phyloP scores from a whole-genome alignment of 2,888 invertebrate genomes.

The Cepaea hortensis region DNA sequence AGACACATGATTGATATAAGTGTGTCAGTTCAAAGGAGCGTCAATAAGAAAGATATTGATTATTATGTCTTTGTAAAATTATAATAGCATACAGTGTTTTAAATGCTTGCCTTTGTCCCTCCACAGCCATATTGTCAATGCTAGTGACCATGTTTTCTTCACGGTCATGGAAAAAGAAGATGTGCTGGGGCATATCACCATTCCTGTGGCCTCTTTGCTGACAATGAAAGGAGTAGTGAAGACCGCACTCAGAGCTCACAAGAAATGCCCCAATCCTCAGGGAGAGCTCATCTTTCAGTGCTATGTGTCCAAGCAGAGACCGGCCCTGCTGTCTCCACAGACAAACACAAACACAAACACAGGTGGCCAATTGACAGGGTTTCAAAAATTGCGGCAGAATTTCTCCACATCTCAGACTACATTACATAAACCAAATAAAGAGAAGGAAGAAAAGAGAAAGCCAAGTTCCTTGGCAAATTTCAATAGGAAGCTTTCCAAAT shows the following conservation, averaged over 20 bases:
- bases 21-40: no score
- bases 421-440: constrained; percentile 44
- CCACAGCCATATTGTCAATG: constrained; percentile 65
- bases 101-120: not conserved
- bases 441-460: constrained; percentile 53
- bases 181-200: constrained; percentile 69
- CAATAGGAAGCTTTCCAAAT: constrained; percentile 69
- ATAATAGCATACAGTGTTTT: no score
- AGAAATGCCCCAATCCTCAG: constrained; percentile 71
- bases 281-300: constrained; percentile 72
- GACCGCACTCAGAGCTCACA: constrained; percentile 69
- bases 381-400: constrained; percentile 53
- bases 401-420: constrained; percentile 50
- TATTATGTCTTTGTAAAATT: no score
- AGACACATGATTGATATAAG: no score
- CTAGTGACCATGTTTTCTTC: constrained; percentile 68
- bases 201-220: constrained; percentile 65
- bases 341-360: constrained; percentile 21
- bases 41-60: no score
- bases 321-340: constrained; percentile 41
- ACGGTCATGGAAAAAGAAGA: constrained; percentile 73
- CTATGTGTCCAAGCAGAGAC: constrained; percentile 68
- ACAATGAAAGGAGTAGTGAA: constrained; percentile 61
- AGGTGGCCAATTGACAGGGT: constrained; percentile 52
- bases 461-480: constrained; percentile 62